Evolutionary conservation across 2,888 invertebrate genomes (phyloP).

Genomic region (Tipula confusa): DNA sequence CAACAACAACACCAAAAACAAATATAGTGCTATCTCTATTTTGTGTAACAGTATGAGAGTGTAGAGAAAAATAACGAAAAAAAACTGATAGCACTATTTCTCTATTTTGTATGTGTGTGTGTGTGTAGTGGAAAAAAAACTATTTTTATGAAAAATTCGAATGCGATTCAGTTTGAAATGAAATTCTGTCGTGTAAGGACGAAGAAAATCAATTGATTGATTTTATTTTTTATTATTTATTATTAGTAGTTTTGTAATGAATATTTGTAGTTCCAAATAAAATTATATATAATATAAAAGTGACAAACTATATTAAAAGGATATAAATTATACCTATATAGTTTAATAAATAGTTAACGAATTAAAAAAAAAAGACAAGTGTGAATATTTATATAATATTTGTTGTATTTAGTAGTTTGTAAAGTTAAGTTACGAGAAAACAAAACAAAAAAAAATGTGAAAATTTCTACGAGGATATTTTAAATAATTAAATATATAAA

Average conservation of each 20-base stretch:
- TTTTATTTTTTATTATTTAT: slow-evolving; percentile 13
- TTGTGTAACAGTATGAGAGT: not conserved
- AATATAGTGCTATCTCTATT: not conserved
- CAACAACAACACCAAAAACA: not conserved
- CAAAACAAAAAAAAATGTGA: not conserved
- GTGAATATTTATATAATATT: not conserved
- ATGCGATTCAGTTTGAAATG: slow-evolving; percentile 36
- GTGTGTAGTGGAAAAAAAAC: not conserved
- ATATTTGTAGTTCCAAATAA: not conserved
- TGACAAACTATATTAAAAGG: not conserved
- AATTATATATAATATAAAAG: not conserved
- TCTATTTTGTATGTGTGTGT: not conserved
- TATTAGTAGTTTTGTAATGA: slow-evolving; percentile 8
- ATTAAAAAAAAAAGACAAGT: slow-evolving; percentile 26
- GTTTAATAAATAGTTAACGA: not conserved
- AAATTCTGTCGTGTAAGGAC: slow-evolving; percentile 38
- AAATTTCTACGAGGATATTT: not conserved
- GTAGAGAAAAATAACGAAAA: not conserved
- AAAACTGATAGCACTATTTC: slow-evolving; percentile 27
- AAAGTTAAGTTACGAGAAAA: not conserved
- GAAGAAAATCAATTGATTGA: slow-evolving; percentile 27
- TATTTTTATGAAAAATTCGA: slow-evolving; percentile 3
- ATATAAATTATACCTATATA: no score
- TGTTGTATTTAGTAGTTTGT: not conserved
- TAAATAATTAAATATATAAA: not conserved